These are phyloP conservation scores for Gadopsis bispinosus DNA, from an alignment of 2,797 vertebrate species.

Conservation along the genomic window DNA sequence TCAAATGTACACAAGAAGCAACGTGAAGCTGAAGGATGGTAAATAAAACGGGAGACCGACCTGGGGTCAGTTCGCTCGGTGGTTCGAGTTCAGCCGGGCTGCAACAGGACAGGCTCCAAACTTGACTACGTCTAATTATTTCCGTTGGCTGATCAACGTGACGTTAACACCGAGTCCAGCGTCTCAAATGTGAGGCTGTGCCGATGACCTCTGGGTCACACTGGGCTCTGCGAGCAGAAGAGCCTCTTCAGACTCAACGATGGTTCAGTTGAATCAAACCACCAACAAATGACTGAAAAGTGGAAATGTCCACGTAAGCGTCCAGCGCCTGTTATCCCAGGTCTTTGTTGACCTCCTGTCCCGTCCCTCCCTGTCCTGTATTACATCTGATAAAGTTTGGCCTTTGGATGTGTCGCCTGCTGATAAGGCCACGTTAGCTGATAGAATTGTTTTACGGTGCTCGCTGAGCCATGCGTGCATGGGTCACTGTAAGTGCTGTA, in stretches of 20 bases:
- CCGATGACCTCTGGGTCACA: no score
- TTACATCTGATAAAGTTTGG: neutral
- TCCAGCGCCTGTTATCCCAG: no score
- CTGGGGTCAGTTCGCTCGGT: neutral
- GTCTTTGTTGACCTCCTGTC: no score
- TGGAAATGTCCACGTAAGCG: no score
- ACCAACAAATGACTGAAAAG: neutral
- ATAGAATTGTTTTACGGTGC: neutral
- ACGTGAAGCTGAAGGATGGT: neutral
- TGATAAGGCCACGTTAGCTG: neutral
- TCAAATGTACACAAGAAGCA: fast-evolving
- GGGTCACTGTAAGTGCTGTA: neutral
- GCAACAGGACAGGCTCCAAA: neutral
- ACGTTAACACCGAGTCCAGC: neutral
- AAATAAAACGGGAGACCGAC: neutral
- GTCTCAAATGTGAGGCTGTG: no score
- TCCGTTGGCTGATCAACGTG: neutral
- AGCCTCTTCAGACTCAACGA: neutral
- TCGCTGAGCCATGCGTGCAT: no score
- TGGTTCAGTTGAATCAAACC: neutral
- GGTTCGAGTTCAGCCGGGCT: neutral
- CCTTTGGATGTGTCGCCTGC: neutral
- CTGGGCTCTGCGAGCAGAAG: neutral
- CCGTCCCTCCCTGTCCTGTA: neutral
- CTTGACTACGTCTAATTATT: no score